Evolutionary conservation across 2,113 vertebrate species (phyloP), one percentile per base, ranked within the genome.

Genomic region (Xerus inauris): DNA sequence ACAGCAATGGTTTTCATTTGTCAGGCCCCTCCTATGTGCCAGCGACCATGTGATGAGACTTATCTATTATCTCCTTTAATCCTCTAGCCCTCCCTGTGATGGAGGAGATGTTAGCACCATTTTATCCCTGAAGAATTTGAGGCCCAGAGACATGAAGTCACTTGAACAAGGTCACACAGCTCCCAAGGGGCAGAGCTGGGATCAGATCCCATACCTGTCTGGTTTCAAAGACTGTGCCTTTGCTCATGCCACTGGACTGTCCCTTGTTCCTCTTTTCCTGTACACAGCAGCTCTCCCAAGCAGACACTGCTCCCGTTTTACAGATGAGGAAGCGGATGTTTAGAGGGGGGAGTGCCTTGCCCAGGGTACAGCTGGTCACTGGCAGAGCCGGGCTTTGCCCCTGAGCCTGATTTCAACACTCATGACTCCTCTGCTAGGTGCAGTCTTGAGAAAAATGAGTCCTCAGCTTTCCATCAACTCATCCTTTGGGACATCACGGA

Each of bases 211-310:
- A 26, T 4, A 12, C 16, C 35, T 67, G 32, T 45, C 45, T 85
- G 54, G 13, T 22, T 67, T 54, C 42, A 35, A 72, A 30, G 45
- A 30, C 51, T 32, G 24, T 40, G 20, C 42, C 71, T 19, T 19
- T 13, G 80, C 67, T 42, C 35, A 54, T 2, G 24, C 9, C 59
- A 35, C 4, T 3, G 72, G 28, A 6, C 6, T 45, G 45, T 47
- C 35, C 14, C 35, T 16, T 40, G 11, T 1, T 20, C 54, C 47
- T n/a, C 32, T 47, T 84, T 65, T 45, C 76, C 45, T 59, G 4
- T 1, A 4, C 47, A 24, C 0, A 0, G 45, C 35, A 45, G 1
- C 28, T 38, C 47, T 42, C 45, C 2, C 30, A 65, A 69, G 76
- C 28, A 87, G 95, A 79, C 54, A 20, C 30, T 38, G 9, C 45